Evolutionary conservation across 2,113 vertebrate genomes (phyloP).

Genomic region (Caloenas nicobarica): DNA sequence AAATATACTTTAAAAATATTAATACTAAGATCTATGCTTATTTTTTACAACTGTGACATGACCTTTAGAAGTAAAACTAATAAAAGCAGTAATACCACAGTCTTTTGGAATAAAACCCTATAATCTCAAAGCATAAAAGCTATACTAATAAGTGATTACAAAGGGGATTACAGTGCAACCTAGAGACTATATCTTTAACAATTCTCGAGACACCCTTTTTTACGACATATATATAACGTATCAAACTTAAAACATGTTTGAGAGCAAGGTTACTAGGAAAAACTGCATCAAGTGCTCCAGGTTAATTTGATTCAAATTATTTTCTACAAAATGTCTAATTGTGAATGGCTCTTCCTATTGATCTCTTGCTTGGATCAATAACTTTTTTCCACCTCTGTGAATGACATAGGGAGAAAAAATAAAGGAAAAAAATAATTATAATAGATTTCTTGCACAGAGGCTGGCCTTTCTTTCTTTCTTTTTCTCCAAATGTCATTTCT

Average conservation of each 20-base stretch:
- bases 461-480: not conserved
- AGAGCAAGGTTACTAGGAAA: constrained; percentile 10
- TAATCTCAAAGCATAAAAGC: constrained; percentile 52
- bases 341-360: constrained; percentile 34
- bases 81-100: constrained; percentile 31
- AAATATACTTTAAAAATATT: constrained; percentile 28
- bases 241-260: constrained; percentile 20
- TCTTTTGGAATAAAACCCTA: constrained; percentile 62
- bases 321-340: constrained; percentile 33
- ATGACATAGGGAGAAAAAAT: not conserved
- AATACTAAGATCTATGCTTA: constrained; percentile 7
- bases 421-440: not conserved
- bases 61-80: constrained; percentile 34
- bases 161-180: constrained; percentile 31
- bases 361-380: constrained; percentile 17
- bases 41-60: constrained; percentile 39
- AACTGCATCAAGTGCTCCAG: not conserved
- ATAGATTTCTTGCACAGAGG: not conserved
- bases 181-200: constrained; percentile 22
- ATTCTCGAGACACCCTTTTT: not conserved
- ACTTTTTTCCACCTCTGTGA: not conserved
- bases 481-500: not conserved
- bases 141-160: constrained; percentile 36
- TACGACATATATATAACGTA: constrained; percentile 28
- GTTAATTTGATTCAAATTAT: constrained; percentile 33